Base-by-base conservation (phyloP, 2,888 invertebrate genomes). In the Hirtodrosophila trivittata region DNA sequence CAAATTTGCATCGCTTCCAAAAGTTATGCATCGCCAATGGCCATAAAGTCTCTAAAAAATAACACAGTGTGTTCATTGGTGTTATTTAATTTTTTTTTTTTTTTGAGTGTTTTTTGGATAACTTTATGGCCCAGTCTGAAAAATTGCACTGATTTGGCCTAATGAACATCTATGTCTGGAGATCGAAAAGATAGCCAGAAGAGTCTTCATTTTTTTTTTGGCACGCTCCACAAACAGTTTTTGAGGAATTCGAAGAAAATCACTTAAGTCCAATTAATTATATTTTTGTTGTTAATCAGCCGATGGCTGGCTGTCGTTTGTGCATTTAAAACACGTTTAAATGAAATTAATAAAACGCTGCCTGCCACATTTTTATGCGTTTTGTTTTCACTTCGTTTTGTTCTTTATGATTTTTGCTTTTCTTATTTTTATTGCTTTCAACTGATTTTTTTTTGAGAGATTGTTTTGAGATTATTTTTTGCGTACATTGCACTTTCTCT, bases 241-340 rank as follows among this genome's bases (percentile, higher is more conserved):
- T n/a, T n/a, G n/a, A n/a, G n/a, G n/a, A n/a, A n/a, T n/a, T n/a
- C n/a, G n/a, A n/a, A n/a, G n/a, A 32, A 32, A n/a, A 49, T 46
- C 32, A 52, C 66, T 66, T 60, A 28, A 43, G 10, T 50, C 3
- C 58, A 66, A 76, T 86, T 66, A 76, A 66, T 76, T 76, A 60
- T 59, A 28, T 41, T 25, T 46, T 39, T 46, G 52, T 42, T 58
- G 49, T 49, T 68, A 49, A 49, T 25, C 47, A 28, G 39, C 16
- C 25, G 28, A 12, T 28, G 28, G 9, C 25, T 32, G 54, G 49
- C 33, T 42, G 55, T 33, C 54, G 57, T 30, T 86, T 84, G 59
- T 66, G 82, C 52, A 84, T 77, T 86, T 73, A 51, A 81, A 86
- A 81, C 87, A 81, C 87, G 80, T 86, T 86, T 86, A 81, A 86